Conservation (phyloP, 2,797 vertebrate genomes). For the Gila robusta region DNA sequence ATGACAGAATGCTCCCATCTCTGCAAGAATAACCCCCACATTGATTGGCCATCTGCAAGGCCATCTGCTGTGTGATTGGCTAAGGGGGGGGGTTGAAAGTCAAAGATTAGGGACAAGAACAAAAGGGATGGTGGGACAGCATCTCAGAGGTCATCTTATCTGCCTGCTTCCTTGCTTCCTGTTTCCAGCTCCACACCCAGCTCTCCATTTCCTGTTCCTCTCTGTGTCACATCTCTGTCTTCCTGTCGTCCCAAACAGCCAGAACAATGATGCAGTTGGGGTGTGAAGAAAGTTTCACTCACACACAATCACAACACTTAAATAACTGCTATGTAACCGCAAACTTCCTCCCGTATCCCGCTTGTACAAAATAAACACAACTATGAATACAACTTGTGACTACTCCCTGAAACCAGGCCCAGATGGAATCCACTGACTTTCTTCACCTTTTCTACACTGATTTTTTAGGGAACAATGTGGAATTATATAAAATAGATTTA, state of each 20-base stretch:
- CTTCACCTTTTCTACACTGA: not conserved
- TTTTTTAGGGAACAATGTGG: not conserved
- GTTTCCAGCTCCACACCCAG: constrained; percentile 71
- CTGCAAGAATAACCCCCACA: constrained; percentile 45
- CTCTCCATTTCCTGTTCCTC: constrained; percentile 64
- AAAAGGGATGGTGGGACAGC: constrained; percentile 48
- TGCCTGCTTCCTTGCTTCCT: constrained; percentile 77
- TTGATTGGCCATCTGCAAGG: constrained; percentile 55
- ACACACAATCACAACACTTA: constrained; percentile 27
- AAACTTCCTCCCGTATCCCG: not conserved
- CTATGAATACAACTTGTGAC: constrained; percentile 1
- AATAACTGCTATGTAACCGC: constrained; percentile 39
- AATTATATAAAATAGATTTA: not conserved
- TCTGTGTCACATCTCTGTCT: constrained; percentile 73
- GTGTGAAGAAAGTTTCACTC: constrained; percentile 10
- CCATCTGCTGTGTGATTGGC: constrained; percentile 59
- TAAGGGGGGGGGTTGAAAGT: constrained; percentile 24
- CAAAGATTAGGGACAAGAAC: constrained; percentile 60
- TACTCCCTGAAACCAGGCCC: not conserved
- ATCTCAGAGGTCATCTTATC: constrained; percentile 74
- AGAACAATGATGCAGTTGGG: constrained; percentile 71
- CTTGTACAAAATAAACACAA: constrained; percentile 25
- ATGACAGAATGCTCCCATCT: constrained; percentile 44
- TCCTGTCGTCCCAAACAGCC: constrained; percentile 74
- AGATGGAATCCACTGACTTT: not conserved